Evolutionary conservation across 2,888 invertebrate species (phyloP), one percentile per base, ranked within the genome.

Genomic region (Stenotaenia linearis): DNA sequence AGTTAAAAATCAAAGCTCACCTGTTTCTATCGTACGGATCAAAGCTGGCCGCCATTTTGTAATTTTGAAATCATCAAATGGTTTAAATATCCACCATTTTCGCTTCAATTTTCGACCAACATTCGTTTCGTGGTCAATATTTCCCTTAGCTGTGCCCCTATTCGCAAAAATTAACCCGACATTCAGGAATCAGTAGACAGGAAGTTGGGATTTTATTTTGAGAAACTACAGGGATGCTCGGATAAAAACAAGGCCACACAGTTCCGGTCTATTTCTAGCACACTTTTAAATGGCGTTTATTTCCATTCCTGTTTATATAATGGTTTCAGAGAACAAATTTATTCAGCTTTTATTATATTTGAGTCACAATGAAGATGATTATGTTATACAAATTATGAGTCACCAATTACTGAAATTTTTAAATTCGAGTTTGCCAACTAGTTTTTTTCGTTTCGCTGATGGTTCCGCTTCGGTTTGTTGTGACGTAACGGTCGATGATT

Each of bases 11-110:
- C 15, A 28, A 77, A 21, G 75, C 45, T 79, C 79, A 84, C 83
- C 83, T 84, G 79, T 83, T 81, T 79, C 81, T 83, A 78, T 84
- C 83, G 80, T 82, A 80, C 3, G 83, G 83, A 81, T 92, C 91
- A 86, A 92, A 92, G 80, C 90, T 89, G 84, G 89, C 90, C 86
- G 91, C 91, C 88, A 91, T 91, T 69, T 79, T 61, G 25, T 1
- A 25, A 61, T 61, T 37, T 37, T 37, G 9, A 37, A 37, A 15
- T 37, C 37, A 37, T 37, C 37, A 37, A 37, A 37, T 37, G 12
- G 9, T 37, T 37, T 9, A 10, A 37, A 10, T 10, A 15, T 10
- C 12, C 12, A 37, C 12, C 37, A 37, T 37, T 9, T 37, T 37
- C 37, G 9, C 5, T 37, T 1, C 1, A 1, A 10, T 37, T 37